Base-by-base conservation (phyloP, 2,888 invertebrate species). In the Drosophila glabriapex region DNA sequence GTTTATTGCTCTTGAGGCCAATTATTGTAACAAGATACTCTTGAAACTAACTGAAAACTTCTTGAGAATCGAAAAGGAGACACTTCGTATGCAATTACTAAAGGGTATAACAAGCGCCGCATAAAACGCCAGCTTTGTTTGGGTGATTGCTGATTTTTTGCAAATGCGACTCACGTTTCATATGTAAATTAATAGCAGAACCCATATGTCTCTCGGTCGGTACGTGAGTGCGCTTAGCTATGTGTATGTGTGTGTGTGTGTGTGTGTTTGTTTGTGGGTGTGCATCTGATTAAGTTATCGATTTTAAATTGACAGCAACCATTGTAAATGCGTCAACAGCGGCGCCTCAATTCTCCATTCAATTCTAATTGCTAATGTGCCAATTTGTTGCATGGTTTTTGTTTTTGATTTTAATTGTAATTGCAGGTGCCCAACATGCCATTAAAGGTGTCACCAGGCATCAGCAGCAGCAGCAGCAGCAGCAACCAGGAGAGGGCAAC, bases 351-450 rank as follows among this genome's bases (percentile, higher is more conserved):
- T 76, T 41, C 16, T 16, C 61, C 62, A 78, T 80, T 72, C 39
- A 70, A 66, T 76, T 70, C 54, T 49, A 71, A 74, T 78, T 63
- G 54, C 50, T 67, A 76, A 76, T 76, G 56, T 70, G 49, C 9
- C 65, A 78, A 78, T 83, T 83, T 65, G 63, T 62, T 80, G 69
- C 64, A 56, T 78, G 4, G 25, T 25, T 46, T 46, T 16, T 25
- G 25, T 16, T 25, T 74, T 59, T 58, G 55, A 63, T 68, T 60
- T 65, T 66, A 73, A 77, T 82, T 92, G 63, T 66, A 75, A 77
- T 82, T 92, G 49, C 90, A 93, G 93, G 93, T 93, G 92, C 93
- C 93, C 91, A 93, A 93, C 83, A 90, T 91, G 89, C 91, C 90
- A 84, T 83, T 93, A 82, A 92, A 92, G 76, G 54, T 73, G 73